Base-by-base conservation (phyloP, 2,113 vertebrate genomes). In the Labeo rohita region DNA sequence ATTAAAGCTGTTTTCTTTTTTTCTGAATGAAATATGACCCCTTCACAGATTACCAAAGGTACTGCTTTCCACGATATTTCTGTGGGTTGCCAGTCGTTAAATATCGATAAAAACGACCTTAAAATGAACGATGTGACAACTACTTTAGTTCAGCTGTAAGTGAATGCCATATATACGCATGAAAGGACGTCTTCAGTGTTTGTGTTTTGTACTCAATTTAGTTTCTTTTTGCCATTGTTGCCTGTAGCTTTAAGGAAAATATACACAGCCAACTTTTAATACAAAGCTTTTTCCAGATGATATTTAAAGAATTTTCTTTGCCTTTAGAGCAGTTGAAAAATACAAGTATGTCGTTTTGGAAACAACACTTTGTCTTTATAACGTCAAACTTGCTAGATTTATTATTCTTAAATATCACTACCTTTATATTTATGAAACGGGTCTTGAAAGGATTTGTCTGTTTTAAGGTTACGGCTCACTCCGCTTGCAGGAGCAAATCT, bases 11-110 rank as follows among this genome's bases (percentile, higher is more conserved):
- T 63, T 83, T 77, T 66, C 28, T 28, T 59, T 80, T 54, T 45
- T 21, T 61, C 39, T 81, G 15, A 18, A 56, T 68, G 23, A 88
- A 68, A 68, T 70, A 21, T 47, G 77, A 80, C 10, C 34, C 52
- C 21, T 13, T 54, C 12, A 34, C 50, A 65, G 28, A 45, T n/a
- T 11, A 61, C 8, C 13, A 50, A 3, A 28, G 15, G 43, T 45
- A 36, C 18, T 49, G 7, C 6, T 77, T 81, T 43, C 77, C 43
- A n/a, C 65, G 3, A 47, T 15, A 7, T 16, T 47, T 34, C 6
- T 66, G 28, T 65, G 50, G 84, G 87, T 88, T 88, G 87, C 87
- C 87, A 85, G 49, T 15, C 4, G 11, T 49, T 6, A 50, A 4
- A 10, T 75, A 49, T 23, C 18, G 6, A 50, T 21, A 4, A 75